Evolutionary conservation across 2,113 vertebrate genomes (phyloP).

Genomic region (Chascanopsetta lugubris): DNA sequence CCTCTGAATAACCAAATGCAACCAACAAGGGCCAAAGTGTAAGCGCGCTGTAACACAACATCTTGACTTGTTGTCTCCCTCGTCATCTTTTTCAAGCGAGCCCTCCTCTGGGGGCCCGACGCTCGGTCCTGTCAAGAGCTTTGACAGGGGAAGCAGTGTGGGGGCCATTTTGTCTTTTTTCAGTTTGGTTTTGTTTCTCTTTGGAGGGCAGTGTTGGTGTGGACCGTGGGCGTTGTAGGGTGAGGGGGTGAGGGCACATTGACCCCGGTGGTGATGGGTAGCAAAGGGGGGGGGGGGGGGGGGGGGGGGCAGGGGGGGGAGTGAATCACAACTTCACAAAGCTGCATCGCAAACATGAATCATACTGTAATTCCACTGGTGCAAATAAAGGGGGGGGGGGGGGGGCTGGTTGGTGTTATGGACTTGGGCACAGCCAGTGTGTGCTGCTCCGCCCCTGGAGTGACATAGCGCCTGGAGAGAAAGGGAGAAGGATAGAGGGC

Average conservation of each 20-base stretch:
- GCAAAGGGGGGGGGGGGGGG: constrained; percentile 29
- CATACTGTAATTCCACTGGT: too few relatives aligned
- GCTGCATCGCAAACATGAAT: too few relatives aligned
- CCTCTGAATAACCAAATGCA: constrained; percentile 66
- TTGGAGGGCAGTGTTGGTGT: constrained; percentile 70
- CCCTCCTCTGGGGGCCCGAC: constrained; percentile 68
- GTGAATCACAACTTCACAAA: too few relatives aligned
- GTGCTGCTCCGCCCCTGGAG: constrained; percentile 68
- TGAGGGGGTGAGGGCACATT: constrained; percentile 66
- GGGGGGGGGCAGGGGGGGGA: constrained; percentile 24
- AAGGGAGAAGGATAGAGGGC: constrained; percentile 76
- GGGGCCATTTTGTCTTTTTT: constrained; percentile 78
- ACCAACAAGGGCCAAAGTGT: constrained; percentile 75
- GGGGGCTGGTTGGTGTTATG: constrained; percentile 72
- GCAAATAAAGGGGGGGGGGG: too few relatives aligned
- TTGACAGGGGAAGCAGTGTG: constrained; percentile 67
- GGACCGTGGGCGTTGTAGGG: constrained; percentile 66
- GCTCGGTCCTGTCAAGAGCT: constrained; percentile 69
- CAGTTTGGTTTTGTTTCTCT: constrained; percentile 76
- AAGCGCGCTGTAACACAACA: constrained; percentile 66
- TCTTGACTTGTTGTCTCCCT: constrained; percentile 73
- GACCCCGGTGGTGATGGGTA: constrained; percentile 64
- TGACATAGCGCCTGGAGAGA: constrained; percentile 72
- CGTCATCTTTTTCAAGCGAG: constrained; percentile 68
- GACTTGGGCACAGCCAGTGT: constrained; percentile 75